phyloP scores from a whole-genome alignment of 2,797 vertebrate genomes.

The Micropoecilia bifurca region DNA sequence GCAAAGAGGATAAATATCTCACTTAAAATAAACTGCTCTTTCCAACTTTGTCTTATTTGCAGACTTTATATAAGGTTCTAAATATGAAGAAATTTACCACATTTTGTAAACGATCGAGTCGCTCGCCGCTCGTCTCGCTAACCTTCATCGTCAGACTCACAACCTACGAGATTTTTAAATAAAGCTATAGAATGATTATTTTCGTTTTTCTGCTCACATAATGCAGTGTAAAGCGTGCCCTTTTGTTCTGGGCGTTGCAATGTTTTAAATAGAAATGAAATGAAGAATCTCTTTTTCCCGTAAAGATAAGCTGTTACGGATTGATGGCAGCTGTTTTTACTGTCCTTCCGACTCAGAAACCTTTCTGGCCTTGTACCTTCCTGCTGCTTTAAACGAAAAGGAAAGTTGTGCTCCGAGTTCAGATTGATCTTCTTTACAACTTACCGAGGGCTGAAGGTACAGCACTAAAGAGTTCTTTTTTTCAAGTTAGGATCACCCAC shows the following conservation, averaged over 20 bases:
- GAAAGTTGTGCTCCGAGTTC: conserved; percentile 37
- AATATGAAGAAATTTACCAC: background rate
- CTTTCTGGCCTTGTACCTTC: conserved; percentile 12
- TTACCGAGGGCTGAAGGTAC: conserved; percentile 48
- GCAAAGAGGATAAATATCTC: background rate
- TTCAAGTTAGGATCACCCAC: conserved; percentile 64
- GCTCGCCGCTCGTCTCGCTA: background rate
- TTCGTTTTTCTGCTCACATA: background rate
- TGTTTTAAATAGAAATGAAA: background rate
- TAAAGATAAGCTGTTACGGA: background rate
- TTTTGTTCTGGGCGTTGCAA: background rate
- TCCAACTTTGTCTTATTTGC: background rate
- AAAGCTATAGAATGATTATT: background rate
- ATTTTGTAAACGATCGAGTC: background rate
- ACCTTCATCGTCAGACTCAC: no score
- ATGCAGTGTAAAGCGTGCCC: background rate
- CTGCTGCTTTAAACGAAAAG: conserved; percentile 55
- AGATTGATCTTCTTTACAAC: conserved; percentile 70
- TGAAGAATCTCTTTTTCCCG: background rate
- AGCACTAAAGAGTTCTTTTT: conserved; percentile 29
- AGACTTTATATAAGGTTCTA: background rate
- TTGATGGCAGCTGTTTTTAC: background rate
- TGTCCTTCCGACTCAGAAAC: conserved; percentile 4
- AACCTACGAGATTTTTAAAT: background rate
- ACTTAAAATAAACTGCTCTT: background rate